Evolutionary conservation across 2,797 vertebrate species (phyloP).

Genomic region (Merluccius polli): DNA sequence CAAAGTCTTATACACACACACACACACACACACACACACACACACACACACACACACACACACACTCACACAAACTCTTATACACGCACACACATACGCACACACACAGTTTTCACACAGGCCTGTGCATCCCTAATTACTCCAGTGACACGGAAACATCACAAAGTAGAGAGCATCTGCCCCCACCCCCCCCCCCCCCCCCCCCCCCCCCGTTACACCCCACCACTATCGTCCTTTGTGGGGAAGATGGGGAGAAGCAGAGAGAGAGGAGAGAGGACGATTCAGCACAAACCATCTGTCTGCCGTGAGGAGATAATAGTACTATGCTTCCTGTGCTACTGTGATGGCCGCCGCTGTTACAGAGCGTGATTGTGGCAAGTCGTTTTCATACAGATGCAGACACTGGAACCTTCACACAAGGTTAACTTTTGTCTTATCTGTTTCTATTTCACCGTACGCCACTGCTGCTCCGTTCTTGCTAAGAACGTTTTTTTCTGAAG

Average conservation of each 20-base stretch:
- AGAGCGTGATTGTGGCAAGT: no score
- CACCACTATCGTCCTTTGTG: constrained; percentile 53
- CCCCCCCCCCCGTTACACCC: constrained; percentile 39
- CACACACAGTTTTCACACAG: constrained; percentile 36
- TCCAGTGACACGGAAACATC: constrained; percentile 71
- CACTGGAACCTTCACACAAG: constrained; percentile 46
- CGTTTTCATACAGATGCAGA: constrained; percentile 43
- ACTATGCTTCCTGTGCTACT: constrained; percentile 39
- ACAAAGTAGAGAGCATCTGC: constrained; percentile 69
- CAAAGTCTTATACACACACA: not conserved
- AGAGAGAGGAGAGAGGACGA: constrained; percentile 31
- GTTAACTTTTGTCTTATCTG: constrained; percentile 40
- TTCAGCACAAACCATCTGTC: constrained; percentile 61
- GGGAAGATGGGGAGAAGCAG: constrained; percentile 28
- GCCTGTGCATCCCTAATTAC: constrained; percentile 66
- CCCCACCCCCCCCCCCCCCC: constrained; percentile 18
- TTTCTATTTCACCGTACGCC: constrained; percentile 28
- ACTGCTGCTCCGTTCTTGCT: constrained; percentile 23
- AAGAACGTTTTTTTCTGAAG: not conserved
- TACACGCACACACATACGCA: constrained; percentile 5
- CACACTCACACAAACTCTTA: constrained; percentile 19
- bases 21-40: not conserved
- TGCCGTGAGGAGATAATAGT: constrained; percentile 47
- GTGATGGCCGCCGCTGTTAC: no score
- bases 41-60: not conserved